Evolutionary conservation across 2,113 vertebrate genomes (phyloP), one percentile per base, ranked within the genome.

Genomic region (Sebastes schlegelii): DNA sequence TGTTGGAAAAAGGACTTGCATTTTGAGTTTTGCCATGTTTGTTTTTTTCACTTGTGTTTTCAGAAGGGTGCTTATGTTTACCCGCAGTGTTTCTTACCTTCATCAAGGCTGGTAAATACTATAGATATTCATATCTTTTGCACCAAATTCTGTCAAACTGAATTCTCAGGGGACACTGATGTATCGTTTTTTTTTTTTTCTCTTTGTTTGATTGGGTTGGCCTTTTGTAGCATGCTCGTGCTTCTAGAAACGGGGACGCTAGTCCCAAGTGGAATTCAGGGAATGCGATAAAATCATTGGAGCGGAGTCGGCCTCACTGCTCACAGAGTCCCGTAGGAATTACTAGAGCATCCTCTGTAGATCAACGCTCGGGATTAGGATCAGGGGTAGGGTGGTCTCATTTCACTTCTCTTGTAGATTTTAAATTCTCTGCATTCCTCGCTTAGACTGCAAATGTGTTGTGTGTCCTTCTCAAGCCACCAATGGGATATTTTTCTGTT

Each of bases 11-110:
- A 42, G 8, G 7, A 3, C 6, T 54, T 64, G 23, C 5, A 68
- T 78, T 62, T 68, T 80, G 4, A 62, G 6, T 46, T 12, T 34
- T 49, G 1, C 60, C 76, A 10, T 48, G 6, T 62, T 1, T 45
- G 62, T 51, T 78, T 26, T 55, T 48, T 4, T 62, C 23, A 73
- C 89, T 43, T 62, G 2, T 23, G 23, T 57, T 73, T 64, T 92
- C 86, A 79, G 68, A 80, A 64, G 23, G 81, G 71, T 19, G 87
- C 19, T 55, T 88, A 87, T 88, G 10, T 67, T 92, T 94, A 95
- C 79, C 91, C 89, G 8, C 93, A 91, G 84, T 95, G 95, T 79
- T 95, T 96, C 92, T 67, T 88, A n/a, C 88, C 79, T 1, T 86
- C 92, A 77, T 72, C 92, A 17, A 86, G 89, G 79, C 68, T 91